Percentiles rank a stretch among this genome's conserved stretches.
Conservation (phyloP, 2,888 invertebrate genomes). For the Leptothorax acervorum region DNA sequence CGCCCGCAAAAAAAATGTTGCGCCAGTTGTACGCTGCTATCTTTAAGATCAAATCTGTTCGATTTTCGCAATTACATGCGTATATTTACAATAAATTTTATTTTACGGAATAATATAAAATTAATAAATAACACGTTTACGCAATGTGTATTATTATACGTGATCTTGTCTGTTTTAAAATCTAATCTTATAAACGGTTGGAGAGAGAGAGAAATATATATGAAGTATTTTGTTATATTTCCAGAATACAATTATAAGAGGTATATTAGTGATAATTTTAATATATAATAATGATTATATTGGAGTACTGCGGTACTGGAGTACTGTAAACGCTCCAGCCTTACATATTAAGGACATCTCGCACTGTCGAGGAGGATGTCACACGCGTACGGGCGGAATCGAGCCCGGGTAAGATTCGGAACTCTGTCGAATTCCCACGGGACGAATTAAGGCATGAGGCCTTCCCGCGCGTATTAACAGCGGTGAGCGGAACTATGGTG, state of each 20-base stretch:
- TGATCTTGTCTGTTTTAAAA: background rate
- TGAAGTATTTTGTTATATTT: background rate
- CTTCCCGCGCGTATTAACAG: slow-evolving; percentile 70
- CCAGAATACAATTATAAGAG: too few species aligned
- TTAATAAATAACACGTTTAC: background rate
- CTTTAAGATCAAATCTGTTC: slow-evolving; percentile 38
- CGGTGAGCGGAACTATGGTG: slow-evolving; percentile 67
- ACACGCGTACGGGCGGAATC: background rate
- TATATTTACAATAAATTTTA: background rate
- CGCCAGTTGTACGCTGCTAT: slow-evolving; percentile 2
- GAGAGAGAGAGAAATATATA: too few species aligned
- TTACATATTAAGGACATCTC: slow-evolving; percentile 23
- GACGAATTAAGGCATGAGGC: slow-evolving; percentile 70
- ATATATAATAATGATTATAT: background rate
- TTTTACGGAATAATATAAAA: slow-evolving; percentile 1
- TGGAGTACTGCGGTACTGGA: background rate
- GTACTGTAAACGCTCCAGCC: background rate
- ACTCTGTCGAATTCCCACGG: slow-evolving; percentile 55
- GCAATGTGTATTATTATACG: background rate
- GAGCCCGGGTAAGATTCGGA: slow-evolving; percentile 48
- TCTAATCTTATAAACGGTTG: background rate
- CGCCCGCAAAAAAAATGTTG: slow-evolving; percentile 11
- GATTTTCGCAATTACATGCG: background rate
- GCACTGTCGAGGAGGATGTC: slow-evolving; percentile 1
- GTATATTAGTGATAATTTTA: background rate